These are phyloP conservation scores for Thomomys bottae DNA, from an alignment of 2,113 vertebrate species.

Conservation along the genomic window DNA sequence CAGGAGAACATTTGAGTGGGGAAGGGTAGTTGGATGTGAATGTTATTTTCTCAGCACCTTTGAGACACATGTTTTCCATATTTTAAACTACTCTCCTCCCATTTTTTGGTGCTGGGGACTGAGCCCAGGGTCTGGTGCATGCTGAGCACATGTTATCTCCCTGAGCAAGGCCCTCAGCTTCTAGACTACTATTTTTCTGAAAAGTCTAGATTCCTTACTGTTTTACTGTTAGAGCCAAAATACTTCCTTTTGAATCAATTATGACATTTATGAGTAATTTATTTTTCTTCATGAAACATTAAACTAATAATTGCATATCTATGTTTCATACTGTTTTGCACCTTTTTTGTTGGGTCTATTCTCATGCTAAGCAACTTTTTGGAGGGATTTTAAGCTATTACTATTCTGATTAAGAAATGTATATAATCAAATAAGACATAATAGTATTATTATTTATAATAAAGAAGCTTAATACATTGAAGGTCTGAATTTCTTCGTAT, in stretches of 20 bases:
- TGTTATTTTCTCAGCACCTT: too few species aligned
- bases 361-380: neutral
- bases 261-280: conserved; percentile 29
- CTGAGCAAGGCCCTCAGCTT: too few species aligned
- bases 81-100: too few species aligned
- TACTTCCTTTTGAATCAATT: neutral
- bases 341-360: conserved; percentile 9
- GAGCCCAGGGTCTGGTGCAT: too few species aligned
- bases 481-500: conserved; percentile 47
- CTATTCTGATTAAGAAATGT: conserved; percentile 42
- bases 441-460: neutral
- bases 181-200: too few species aligned
- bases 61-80: too few species aligned
- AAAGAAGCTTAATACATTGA: conserved; percentile 8
- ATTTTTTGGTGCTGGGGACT: too few species aligned
- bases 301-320: conserved; percentile 3
- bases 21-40: too few species aligned
- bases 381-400: conserved; percentile 21
- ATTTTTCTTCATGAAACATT: conserved; percentile 46
- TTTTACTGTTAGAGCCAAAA: conserved; percentile 16
- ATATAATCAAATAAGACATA: neutral
- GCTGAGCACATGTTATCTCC: too few species aligned
- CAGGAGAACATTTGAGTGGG: too few species aligned
- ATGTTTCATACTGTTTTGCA: conserved; percentile 10
- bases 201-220: too few species aligned